Percentiles rank a stretch among this genome's conserved stretches.
Conservation (phyloP, 2,888 invertebrate species). For the Drepana falcataria region DNA sequence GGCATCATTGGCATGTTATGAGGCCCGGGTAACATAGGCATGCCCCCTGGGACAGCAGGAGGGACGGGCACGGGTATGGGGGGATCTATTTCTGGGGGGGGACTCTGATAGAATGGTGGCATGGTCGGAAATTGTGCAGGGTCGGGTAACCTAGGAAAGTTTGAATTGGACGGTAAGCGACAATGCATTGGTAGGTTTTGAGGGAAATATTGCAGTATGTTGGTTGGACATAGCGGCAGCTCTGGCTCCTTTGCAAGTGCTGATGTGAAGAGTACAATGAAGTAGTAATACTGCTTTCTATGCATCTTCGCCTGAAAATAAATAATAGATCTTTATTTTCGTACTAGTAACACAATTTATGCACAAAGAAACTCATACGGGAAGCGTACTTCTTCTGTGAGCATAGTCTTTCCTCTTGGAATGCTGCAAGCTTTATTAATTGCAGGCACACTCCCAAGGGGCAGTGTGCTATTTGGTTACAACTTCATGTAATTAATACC, state of each 20-base stretch:
- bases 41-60: constrained; percentile 17
- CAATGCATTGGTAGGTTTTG: constrained; percentile 69
- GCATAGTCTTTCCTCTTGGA: too few relatives aligned
- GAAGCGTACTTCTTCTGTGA: too few relatives aligned
- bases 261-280: constrained; percentile 20
- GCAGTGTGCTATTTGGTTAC: too few relatives aligned
- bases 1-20: constrained; percentile 11
- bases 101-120: constrained; percentile 27
- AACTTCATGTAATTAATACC: too few relatives aligned
- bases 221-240: constrained; percentile 58
- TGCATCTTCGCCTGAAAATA: constrained; percentile 36
- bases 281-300: constrained; percentile 9
- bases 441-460: too few relatives aligned
- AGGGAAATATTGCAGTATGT: constrained; percentile 49
- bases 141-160: constrained; percentile 7
- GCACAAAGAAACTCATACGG: too few relatives aligned
- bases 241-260: constrained; percentile 35
- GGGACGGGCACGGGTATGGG: constrained; percentile 31
- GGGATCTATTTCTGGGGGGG: constrained; percentile 25
- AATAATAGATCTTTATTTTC: neutral
- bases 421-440: too few relatives aligned
- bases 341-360: too few relatives aligned
- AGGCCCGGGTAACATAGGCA: constrained; percentile 12
- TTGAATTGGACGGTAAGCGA: constrained; percentile 42
- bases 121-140: constrained; percentile 15